Conservation (phyloP, 2,888 invertebrate genomes). For the Stegana nigrithorax region DNA sequence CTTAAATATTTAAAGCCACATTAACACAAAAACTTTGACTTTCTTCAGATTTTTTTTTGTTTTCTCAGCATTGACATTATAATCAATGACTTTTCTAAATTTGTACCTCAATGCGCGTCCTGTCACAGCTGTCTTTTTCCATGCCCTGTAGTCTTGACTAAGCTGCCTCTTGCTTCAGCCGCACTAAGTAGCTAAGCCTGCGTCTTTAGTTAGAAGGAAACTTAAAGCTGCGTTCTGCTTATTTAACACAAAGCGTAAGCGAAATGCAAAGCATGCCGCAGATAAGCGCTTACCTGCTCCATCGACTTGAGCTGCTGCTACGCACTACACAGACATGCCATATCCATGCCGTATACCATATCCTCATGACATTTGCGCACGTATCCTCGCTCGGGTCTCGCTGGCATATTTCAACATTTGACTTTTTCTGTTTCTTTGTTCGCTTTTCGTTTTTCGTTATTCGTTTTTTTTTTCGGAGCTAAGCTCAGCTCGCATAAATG, state of each 20-base stretch:
- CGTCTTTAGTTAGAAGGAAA: too few species aligned
- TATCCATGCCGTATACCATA: too few species aligned
- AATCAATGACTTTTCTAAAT: conserved; percentile 51
- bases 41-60: conserved; percentile 31
- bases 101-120: conserved; percentile 44
- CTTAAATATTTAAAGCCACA: background rate
- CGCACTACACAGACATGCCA: too few species aligned
- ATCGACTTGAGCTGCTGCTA: too few species aligned
- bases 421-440: background rate
- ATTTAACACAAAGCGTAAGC: too few species aligned
- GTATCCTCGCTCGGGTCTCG: too few species aligned
- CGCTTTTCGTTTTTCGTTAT: background rate
- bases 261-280: conserved; percentile 5
- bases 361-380: too few species aligned
- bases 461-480: background rate
- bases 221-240: too few species aligned
- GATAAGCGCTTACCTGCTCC: too few species aligned
- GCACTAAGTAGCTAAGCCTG: too few species aligned
- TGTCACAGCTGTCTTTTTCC: conserved; percentile 41
- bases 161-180: too few species aligned
- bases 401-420: background rate
- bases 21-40: background rate
- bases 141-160: conserved; percentile 7
- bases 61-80: conserved; percentile 59
- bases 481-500: conserved; percentile 3